These are phyloP conservation scores for Gymnothorax reevesii DNA, from an alignment of 2,797 vertebrate genomes.

Conservation along the genomic window DNA sequence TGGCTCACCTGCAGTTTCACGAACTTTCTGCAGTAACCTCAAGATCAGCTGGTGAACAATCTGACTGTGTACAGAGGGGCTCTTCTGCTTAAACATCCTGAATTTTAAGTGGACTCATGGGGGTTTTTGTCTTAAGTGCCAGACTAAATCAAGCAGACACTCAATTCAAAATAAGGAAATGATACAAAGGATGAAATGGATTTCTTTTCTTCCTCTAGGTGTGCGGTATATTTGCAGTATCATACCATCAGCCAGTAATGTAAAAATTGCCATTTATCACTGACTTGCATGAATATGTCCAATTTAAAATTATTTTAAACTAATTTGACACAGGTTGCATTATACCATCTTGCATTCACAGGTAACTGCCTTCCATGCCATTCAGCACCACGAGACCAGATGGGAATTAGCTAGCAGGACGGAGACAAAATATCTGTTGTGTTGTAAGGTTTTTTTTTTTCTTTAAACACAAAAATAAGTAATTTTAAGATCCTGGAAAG, in stretches of 20 bases:
- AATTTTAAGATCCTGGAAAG: slow-evolving; percentile 19
- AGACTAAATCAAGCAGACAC: not conserved
- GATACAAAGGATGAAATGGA: not conserved
- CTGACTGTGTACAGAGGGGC: too few relatives aligned
- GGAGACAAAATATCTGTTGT: slow-evolving; percentile 3
- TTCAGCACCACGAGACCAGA: not conserved
- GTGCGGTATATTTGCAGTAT: not conserved
- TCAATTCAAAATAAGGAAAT: not conserved
- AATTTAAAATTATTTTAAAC: slow-evolving; percentile 1
- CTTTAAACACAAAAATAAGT: not conserved
- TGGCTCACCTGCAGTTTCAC: too few relatives aligned
- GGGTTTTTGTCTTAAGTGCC: slow-evolving; percentile 51
- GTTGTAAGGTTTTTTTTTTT: not conserved
- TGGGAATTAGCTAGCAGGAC: slow-evolving; percentile 11
- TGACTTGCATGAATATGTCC: not conserved
- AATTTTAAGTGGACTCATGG: slow-evolving; percentile 44
- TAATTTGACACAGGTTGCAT: slow-evolving; percentile 8
- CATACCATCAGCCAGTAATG: not conserved
- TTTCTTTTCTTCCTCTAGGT: not conserved
- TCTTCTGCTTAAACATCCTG: too few relatives aligned
- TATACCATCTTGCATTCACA: slow-evolving; percentile 10
- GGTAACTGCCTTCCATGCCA: slow-evolving; percentile 1
- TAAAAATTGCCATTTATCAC: not conserved
- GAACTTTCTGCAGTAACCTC: too few relatives aligned
- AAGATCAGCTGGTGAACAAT: too few relatives aligned